phyloP scores from a whole-genome alignment of 53 echinoderm and acorn worm species.

The Apostichopus leukothele region DNA sequence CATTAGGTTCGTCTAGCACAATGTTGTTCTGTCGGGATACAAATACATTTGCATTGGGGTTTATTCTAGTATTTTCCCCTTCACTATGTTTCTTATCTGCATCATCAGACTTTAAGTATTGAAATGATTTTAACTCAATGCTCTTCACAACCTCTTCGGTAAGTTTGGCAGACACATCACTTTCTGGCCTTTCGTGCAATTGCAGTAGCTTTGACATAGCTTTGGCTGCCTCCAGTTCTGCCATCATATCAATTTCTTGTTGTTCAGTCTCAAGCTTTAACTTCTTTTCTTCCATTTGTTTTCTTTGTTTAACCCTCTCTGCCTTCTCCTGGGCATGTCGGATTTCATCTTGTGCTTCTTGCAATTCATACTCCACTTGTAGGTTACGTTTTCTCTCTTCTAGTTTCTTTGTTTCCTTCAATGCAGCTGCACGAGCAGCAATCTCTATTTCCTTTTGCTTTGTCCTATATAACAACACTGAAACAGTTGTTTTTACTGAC shows the following conservation, averaged over 20 bases:
- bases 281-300: slow-evolving; percentile 48
- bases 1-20: no score
- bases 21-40: neutral
- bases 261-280: slow-evolving; percentile 41
- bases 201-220: neutral
- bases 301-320: slow-evolving; percentile 10
- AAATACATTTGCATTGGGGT: neutral
- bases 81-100: neutral
- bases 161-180: neutral
- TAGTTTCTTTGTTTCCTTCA: slow-evolving; percentile 41
- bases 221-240: neutral
- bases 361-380: slow-evolving; percentile 22
- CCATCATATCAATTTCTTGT: slow-evolving; percentile 5
- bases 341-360: slow-evolving; percentile 56
- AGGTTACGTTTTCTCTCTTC: slow-evolving; percentile 44
- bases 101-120: neutral
- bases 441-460: slow-evolving; percentile 47
- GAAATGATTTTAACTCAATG: neutral
- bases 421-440: slow-evolving; percentile 40
- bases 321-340: slow-evolving; percentile 53
- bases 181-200: neutral
- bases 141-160: neutral
- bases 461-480: slow-evolving; percentile 10
- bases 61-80: neutral
- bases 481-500: slow-evolving; percentile 13